Evolutionary conservation across 2,113 vertebrate genomes (phyloP), one percentile per base, ranked within the genome.

Genomic region (Elaphurus davidianus): DNA sequence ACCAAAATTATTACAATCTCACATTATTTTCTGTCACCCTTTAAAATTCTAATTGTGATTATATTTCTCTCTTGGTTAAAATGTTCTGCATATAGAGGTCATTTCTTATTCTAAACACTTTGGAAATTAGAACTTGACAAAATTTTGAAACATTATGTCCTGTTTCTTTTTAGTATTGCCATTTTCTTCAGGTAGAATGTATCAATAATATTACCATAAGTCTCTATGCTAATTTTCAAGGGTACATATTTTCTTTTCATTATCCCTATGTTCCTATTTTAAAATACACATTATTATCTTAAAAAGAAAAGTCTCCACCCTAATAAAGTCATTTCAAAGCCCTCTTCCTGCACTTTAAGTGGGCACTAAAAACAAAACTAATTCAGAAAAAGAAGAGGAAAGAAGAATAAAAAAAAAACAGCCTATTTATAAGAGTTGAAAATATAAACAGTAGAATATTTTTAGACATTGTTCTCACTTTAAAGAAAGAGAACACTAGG

Each of bases 191-290:
- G 92, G 88, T 36, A 78, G 30, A 91, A 78, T 79, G 76, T 95
- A 91, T 60, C 25, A 43, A 74, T 43, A 43, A 74, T 43, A 25
- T 43, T 43, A 87, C 54, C 28, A 13, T 87, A 94, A 84, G n/a
- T 64, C 55, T 84, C 55, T 84, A 64, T 84, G 64, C 28, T 91
- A 57, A 87, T 79, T 94, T 97, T 96, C 59, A 33, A 45, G 27
- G 40, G 54, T 57, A 83, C 45, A 60, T 83, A 78, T 83, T 87
- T 78, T 91, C 62, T 94, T 94, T 91, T 94, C 45, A 94, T 83
- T 92, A 67, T 59, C 40, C 84, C 50, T 84, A 64, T 2, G 45
- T 88, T 79, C 7, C 3, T 60, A 88, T 78, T 94, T 91, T 76
- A 33, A 59, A 97, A 78, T n/a, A 57, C 1, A 59, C 16, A 78